Conservation (phyloP, 2,113 vertebrate genomes). For the Lophura nycthemera region DNA sequence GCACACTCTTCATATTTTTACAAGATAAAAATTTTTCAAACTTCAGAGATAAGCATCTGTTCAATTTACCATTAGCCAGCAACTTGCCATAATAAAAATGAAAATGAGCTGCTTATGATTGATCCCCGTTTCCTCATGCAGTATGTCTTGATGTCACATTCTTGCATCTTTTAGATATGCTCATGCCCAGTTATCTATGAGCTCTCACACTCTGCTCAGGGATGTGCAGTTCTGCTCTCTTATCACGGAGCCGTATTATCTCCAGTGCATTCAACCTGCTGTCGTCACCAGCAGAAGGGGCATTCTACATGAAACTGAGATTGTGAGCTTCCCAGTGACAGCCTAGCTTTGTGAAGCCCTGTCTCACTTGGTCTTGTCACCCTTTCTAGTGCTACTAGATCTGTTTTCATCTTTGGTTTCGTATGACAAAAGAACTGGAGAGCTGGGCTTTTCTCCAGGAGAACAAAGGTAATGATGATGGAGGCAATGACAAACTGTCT, state of each 20-base stretch:
- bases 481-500: background rate
- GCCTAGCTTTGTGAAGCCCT: background rate
- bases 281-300: accelerated
- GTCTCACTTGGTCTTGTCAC: background rate
- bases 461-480: background rate
- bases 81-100: background rate
- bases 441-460: background rate
- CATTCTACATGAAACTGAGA: accelerated
- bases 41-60: background rate
- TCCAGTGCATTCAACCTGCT: background rate
- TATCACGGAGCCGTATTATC: background rate
- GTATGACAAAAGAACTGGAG: background rate
- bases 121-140: background rate
- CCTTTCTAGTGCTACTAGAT: background rate
- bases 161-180: background rate
- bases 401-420: background rate
- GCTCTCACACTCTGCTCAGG: accelerated
- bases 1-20: background rate
- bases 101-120: background rate
- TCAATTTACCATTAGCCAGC: background rate
- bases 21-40: background rate
- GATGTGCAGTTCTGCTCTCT: accelerated
- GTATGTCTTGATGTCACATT: background rate
- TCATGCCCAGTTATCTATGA: background rate
- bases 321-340: background rate